phyloP scores from a whole-genome alignment of 2,797 vertebrate genomes.

The Tiaroga cobitis region DNA sequence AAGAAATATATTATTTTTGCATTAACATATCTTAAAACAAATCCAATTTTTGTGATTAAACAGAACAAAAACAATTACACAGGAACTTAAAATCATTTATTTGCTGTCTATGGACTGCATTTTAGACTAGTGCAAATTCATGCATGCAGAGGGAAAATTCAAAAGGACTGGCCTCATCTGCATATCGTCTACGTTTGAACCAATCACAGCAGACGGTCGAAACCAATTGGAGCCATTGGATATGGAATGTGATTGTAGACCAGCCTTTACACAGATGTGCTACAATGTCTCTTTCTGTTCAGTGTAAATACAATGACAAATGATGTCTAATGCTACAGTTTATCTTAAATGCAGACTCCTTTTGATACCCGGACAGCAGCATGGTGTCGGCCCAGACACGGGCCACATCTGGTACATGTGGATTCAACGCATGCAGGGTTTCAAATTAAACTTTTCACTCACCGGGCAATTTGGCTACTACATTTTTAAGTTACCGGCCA shows the following conservation, averaged over 20 bases:
- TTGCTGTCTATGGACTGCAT: slow-evolving; percentile 27
- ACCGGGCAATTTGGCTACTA: too few relatives aligned
- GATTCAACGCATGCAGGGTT: too few relatives aligned
- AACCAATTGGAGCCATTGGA: neutral
- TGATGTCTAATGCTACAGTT: neutral
- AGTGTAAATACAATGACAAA: neutral
- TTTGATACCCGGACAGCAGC: neutral
- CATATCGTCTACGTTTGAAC: neutral
- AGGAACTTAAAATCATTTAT: slow-evolving; percentile 44
- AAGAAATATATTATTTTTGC: slow-evolving; percentile 26
- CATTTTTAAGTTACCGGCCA: too few relatives aligned
- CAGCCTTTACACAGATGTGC: neutral
- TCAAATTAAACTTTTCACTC: too few relatives aligned
- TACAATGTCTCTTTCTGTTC: neutral
- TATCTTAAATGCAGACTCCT: neutral
- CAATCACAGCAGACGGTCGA: neutral
- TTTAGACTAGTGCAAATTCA: slow-evolving; percentile 78
- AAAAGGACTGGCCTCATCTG: slow-evolving; percentile 2
- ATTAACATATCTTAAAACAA: neutral
- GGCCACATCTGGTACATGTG: too few relatives aligned
- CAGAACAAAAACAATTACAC: slow-evolving; percentile 25
- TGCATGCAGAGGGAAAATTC: slow-evolving; percentile 65
- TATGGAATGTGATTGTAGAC: neutral
- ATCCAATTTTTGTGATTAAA: neutral
- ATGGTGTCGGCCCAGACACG: too few relatives aligned